Base-by-base conservation (phyloP, 2,797 vertebrate genomes). In the Cercopithecus petaurista region DNA sequence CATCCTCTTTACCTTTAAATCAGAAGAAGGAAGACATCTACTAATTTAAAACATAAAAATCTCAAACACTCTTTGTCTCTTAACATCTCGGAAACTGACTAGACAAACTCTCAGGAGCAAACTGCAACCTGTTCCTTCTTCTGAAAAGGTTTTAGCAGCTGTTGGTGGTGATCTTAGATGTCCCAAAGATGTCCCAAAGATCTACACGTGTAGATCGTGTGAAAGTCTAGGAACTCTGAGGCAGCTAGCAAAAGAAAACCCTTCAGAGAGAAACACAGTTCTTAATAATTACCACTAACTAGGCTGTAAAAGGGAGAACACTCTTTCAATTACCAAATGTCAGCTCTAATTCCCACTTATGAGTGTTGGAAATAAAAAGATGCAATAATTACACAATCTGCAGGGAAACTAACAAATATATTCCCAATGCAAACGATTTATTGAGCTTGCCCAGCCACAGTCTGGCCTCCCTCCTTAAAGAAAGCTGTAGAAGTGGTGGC, bases 351-450 rank as follows among this genome's bases (percentile, higher is more conserved):
- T 98, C 97, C 93, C 97, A 93, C 94, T 98, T 98, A 98, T 11
- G 87, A 98, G 95, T 73, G 13, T 50, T 97, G 73, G 97, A 98
- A 98, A 98, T 98, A 98, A 98, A 98, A 98, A 14, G 93, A 97
- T 96, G 93, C 94, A 97, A 98, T 98, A 98, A 99, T 98, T 97
- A 98, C 83, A 98, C 98, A 98, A 98, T 98, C 98, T 98, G 95
- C 96, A 98, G 97, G 97, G 98, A 98, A 98, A 95, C 89, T 98
- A 98, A 98, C 98, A 98, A 98, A 98, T 98, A 98, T 94, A 98
- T 98, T 98, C 96, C 97, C 97, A 97, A 96, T 97, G 90, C 94
- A n/a, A 98, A 98, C 97, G 98, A 98, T 98, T 98, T 98, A 98
- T 92, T 90, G 97, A 98, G 95, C 93, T 97, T 97, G 92, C 0